These are phyloP conservation scores for Sphaerophoria rueppellii DNA, from an alignment of 2,888 invertebrate genomes.

Conservation along the genomic window DNA sequence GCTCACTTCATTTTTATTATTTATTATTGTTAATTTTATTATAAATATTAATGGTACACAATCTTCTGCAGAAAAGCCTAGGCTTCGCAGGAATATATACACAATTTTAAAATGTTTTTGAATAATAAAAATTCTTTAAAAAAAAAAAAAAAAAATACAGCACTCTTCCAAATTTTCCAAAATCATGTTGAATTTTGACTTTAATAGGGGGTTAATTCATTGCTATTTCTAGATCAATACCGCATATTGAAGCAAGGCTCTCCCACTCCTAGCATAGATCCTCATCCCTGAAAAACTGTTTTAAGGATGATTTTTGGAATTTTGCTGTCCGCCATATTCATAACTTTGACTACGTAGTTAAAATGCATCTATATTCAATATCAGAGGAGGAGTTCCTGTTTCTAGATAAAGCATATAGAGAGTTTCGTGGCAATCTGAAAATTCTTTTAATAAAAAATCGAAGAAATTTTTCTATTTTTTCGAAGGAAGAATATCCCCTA, in stretches of 20 bases:
- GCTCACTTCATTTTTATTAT: too few species aligned
- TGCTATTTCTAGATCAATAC: neutral
- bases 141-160: too few species aligned
- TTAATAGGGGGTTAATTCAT: neutral
- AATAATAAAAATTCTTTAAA: too few species aligned
- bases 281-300: neutral
- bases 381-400: neutral
- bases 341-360: neutral
- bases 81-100: too few species aligned
- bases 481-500: neutral
- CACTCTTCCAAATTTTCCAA: neutral
- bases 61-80: too few species aligned
- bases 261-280: neutral
- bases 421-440: too few species aligned
- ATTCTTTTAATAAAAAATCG: neutral
- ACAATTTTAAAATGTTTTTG: too few species aligned
- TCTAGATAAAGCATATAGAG: neutral
- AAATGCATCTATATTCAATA: constrained; percentile 1
- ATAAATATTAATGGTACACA: too few species aligned
- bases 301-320: neutral
- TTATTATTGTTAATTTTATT: too few species aligned
- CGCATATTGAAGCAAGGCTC: neutral
- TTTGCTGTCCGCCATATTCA: neutral
- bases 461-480: neutral
- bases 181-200: neutral